phyloP scores from a whole-genome alignment of 2,113 vertebrate genomes.

The Centropus unirufus region DNA sequence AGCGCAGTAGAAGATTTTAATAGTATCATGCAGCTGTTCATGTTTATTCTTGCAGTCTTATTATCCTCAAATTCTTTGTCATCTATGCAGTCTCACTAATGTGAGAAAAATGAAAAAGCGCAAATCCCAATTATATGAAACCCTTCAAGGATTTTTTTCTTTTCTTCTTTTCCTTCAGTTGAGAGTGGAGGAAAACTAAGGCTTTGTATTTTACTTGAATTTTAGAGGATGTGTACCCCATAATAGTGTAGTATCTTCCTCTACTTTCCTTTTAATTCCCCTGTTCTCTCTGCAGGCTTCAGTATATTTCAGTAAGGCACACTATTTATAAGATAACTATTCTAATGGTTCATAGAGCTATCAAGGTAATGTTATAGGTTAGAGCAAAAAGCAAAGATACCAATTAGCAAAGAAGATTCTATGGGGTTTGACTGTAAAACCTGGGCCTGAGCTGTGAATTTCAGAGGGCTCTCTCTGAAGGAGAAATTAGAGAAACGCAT shows the following conservation, averaged over 20 bases:
- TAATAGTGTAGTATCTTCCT: not conserved
- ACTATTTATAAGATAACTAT: not conserved
- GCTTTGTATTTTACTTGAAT: not conserved
- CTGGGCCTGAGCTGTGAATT: not conserved
- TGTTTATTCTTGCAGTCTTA: not conserved
- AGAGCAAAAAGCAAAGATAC: not conserved
- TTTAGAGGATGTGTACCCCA: too few species aligned
- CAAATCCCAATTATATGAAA: not conserved
- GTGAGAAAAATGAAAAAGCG: not conserved
- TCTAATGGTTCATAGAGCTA: not conserved
- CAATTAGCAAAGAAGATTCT: not conserved
- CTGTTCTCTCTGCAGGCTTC: not conserved
- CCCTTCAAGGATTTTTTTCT: not conserved
- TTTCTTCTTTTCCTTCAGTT: accelerated
- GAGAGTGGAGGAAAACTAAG: not conserved
- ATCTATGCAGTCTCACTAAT: not conserved
- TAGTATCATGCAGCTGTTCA: not conserved
- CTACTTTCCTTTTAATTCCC: not conserved
- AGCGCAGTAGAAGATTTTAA: not conserved
- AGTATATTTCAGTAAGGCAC: not conserved
- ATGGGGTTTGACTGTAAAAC: not conserved
- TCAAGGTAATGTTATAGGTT: not conserved
- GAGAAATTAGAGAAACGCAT: not conserved
- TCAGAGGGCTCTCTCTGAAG: not conserved
- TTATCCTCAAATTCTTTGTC: not conserved